Base-by-base conservation (phyloP, 1,140 invertebrate genomes). In the Cydia splendana region DNA sequence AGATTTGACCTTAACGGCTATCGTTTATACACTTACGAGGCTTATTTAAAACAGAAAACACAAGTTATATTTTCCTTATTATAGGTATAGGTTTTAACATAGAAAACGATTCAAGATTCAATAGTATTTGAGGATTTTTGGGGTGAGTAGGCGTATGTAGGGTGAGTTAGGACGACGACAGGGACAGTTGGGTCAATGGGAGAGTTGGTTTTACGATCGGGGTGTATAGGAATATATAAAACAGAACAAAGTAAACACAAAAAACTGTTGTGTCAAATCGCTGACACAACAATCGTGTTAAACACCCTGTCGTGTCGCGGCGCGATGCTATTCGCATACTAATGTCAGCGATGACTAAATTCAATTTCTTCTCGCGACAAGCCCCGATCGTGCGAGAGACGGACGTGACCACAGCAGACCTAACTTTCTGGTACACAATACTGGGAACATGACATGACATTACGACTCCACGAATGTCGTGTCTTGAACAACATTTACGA, bases 371-470 rank as follows among this genome's bases (percentile, higher is more conserved):
- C 75, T 76, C 65, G 38, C 20, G 38, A 65, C 51, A 13, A 38
- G 24, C 67, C 67, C 34, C 67, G 67, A 15, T 71, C 67, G 67
- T 71, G 67, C 67, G 67, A 71, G 67, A 71, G 15, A 38, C 30
- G 6, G 67, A 71, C 67, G 67, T 71, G 67, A 71, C 67, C 67
- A 30, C n/a, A 9, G 38, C 65, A n/a, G 30, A 12, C 12, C 67
- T 15, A 71, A 71, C 30, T 69, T 34, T 69, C 65, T 34, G 65
- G 15, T 69, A 38, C 65, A 69, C 30, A 69, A 34, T 69, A 69
- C 67, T 42, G 18, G 34, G 28, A 81, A 77, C 75, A 77, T 87
- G 85, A 87, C 82, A 62, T 87, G 85, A 87, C 81, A 84, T 86
- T 82, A 82, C 75, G 76, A 20, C 80, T 77, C 75, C 78, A 81